A percentile compares a stretch with the other conserved stretches of the same genome.
These are phyloP conservation scores for Xyrauchen texanus DNA, from an alignment of 2,113 vertebrate species.

Conservation along the genomic window DNA sequence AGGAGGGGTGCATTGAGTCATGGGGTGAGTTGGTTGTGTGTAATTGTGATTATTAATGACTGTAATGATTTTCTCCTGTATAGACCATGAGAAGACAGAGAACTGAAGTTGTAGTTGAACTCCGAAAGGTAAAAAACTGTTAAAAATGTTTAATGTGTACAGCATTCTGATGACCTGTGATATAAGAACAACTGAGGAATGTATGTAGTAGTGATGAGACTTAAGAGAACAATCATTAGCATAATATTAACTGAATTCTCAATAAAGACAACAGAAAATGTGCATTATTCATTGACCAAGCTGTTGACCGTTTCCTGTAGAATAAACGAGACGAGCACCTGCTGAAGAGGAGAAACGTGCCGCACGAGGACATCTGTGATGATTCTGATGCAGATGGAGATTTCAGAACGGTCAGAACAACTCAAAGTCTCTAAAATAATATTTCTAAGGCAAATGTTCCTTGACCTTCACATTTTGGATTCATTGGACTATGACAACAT, in stretches of 20 bases:
- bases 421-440: background rate
- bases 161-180: no score
- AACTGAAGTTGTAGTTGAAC: slow-evolving; percentile 96
- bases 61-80: slow-evolving; percentile 56
- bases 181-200: no score
- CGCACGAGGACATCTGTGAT: slow-evolving; percentile 93
- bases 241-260: no score
- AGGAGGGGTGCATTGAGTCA: background rate
- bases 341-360: slow-evolving; percentile 95
- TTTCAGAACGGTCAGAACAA: slow-evolving; percentile 86
- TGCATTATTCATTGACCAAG: no score
- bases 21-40: background rate
- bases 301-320: slow-evolving; percentile 63
- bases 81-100: slow-evolving; percentile 98
- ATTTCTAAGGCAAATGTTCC: no score
- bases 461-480: no score
- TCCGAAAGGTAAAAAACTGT: slow-evolving; percentile 85
- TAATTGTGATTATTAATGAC: background rate
- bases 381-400: slow-evolving; percentile 95
- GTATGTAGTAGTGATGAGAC: no score
- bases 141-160: no score
- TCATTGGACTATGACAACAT: no score
- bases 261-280: no score
- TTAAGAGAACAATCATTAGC: no score
- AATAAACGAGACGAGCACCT: slow-evolving; percentile 98